These are phyloP conservation scores for Phenacoccus solenopsis DNA, from an alignment of 1,140 invertebrate genomes.

Conservation along the genomic window DNA sequence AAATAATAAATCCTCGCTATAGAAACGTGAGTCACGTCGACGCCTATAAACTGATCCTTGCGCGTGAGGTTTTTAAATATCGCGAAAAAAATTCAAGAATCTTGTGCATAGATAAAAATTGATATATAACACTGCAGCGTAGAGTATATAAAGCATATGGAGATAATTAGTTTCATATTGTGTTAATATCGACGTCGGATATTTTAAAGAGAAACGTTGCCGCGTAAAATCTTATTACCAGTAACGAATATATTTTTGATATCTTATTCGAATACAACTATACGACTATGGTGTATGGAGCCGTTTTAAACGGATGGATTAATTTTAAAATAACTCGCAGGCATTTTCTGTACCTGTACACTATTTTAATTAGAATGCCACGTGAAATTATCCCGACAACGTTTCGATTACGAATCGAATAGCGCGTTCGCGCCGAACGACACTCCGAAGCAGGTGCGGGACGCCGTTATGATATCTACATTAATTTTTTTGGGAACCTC, in stretches of 20 bases:
- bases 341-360: neutral
- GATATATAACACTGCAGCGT: too few relatives aligned
- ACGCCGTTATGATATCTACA: neutral
- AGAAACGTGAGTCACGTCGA: too few relatives aligned
- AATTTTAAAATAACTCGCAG: neutral
- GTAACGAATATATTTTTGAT: neutral
- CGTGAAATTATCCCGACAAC: neutral
- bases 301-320: neutral
- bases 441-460: neutral
- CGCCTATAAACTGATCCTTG: neutral
- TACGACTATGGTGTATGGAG: too few relatives aligned
- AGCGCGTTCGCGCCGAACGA: neutral
- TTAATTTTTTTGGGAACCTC: neutral
- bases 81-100: too few relatives aligned
- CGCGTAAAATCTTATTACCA: neutral
- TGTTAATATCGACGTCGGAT: neutral
- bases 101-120: too few relatives aligned
- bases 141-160: neutral
- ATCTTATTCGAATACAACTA: neutral
- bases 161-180: neutral
- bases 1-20: neutral
- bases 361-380: constrained; percentile 3
- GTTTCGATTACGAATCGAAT: neutral
- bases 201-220: too few relatives aligned
- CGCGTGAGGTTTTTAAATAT: neutral